Conservation (phyloP, 2,113 vertebrate species). For the Odocoileus hemionus region DNA sequence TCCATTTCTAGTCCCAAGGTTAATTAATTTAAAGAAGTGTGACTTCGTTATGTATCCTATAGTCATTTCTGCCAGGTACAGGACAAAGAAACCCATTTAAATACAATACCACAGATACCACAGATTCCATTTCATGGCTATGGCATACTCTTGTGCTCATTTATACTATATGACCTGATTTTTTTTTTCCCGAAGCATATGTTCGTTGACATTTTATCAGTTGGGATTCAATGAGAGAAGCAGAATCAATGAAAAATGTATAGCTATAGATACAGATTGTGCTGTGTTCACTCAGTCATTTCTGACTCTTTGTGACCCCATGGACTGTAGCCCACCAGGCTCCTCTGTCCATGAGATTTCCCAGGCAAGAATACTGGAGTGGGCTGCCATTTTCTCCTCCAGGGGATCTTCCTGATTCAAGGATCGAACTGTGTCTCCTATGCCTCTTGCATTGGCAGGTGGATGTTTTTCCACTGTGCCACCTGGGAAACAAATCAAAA, state of each 20-base stretch:
- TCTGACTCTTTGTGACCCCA: not conserved
- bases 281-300: not conserved
- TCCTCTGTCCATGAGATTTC: not conserved
- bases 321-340: not conserved
- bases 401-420: not conserved
- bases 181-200: not conserved
- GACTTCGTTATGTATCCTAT: slow-evolving; percentile 32
- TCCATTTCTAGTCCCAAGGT: slow-evolving; percentile 19
- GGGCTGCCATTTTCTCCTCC: not conserved
- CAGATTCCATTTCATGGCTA: not conserved
- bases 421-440: not conserved
- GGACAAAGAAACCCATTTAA: slow-evolving; percentile 17
- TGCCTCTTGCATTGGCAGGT: not conserved
- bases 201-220: not conserved
- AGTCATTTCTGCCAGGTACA: not conserved
- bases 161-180: not conserved
- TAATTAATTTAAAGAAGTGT: slow-evolving; percentile 35
- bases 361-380: not conserved
- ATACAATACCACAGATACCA: slow-evolving; percentile 9
- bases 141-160: not conserved
- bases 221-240: not conserved
- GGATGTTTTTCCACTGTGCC: not conserved
- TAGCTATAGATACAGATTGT: not conserved
- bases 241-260: not conserved
- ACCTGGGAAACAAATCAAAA: not conserved